Base-by-base conservation (phyloP, 2,888 invertebrate genomes). In the Volucella zonaria region DNA sequence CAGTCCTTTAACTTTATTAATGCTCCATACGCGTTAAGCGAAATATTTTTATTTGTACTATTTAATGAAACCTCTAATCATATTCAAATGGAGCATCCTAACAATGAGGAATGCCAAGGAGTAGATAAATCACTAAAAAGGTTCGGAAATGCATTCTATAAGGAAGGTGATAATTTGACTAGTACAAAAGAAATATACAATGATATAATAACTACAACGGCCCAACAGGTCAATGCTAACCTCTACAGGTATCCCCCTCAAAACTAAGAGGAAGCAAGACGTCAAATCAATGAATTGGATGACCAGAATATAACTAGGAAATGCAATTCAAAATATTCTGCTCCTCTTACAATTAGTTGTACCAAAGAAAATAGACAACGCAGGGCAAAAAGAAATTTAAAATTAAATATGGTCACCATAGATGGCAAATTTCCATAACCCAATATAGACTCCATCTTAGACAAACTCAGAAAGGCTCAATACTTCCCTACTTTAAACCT, bases 301-400 rank as follows among this genome's bases (percentile, higher is more conserved):
- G 38, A 54, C 8, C 70, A 86, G 52, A 56, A 43, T n/a, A 89
- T 89, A 31, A 88, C 89, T 9, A 40, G 52, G 47, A 87, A 76
- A 4, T 87, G 86, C 12, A 70, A 81, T 38, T 87, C 86, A n/a
- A 71, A 71, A 42, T 71, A 71, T 18, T 71, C 51, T 6, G 58
- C 38, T 45, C 47, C 68, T 9, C 40, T 70, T 3, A 70, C 2
- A 1, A 18, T 1, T 49, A 49, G 78, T 87, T 14, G 88, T 88
- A 14, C 87, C 87, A 10, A 88, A 88, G 79, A 82, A 70, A 75
- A 23, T 11, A 10, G 71, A 79, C 47, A 82, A 64, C 18, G 71
- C 67, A 2, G 56, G 54, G 6, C 62, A 38, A 47, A 54, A 45
- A n/a, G 0, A 77, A 81, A 61, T 82, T 49, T 61, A 3, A 70